A percentile compares a stretch with the other conserved stretches of the same genome.
Evolutionary conservation across 2,113 vertebrate genomes (phyloP).

Genomic region (Pseudorhombus dupliciocellatus): DNA sequence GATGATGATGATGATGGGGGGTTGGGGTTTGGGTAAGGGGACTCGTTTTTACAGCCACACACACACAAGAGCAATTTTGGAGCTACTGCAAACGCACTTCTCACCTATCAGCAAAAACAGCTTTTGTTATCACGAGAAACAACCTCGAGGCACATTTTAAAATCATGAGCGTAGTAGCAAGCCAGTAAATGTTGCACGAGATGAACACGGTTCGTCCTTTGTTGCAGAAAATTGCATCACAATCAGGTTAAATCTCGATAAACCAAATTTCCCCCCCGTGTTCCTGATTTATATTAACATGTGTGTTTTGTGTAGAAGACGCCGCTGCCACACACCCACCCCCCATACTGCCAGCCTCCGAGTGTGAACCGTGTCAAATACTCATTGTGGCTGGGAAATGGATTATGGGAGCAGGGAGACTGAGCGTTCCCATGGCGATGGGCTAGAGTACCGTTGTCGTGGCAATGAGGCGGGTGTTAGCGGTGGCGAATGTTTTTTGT

Average conservation of each 20-base stretch:
- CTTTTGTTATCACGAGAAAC: background rate
- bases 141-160: background rate
- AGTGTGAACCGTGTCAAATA: conserved; percentile 77
- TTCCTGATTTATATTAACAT: conserved; percentile 6
- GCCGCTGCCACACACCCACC: conserved; percentile 34
- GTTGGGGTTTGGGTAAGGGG: conserved; percentile 35
- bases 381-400: conserved; percentile 80
- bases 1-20: conserved; percentile 41
- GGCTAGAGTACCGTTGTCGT: conserved; percentile 68
- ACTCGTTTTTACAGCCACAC: background rate
- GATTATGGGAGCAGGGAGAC: conserved; percentile 77
- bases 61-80: conserved; percentile 7
- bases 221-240: conserved; percentile 2
- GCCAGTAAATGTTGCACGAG: conserved; percentile 3
- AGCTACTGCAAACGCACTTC: conserved; percentile 11
- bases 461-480: conserved; percentile 67
- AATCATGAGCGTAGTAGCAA: background rate
- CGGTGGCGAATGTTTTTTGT: conserved; percentile 28
- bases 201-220: background rate
- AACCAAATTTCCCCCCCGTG: background rate
- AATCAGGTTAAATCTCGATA: background rate
- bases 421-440: conserved; percentile 78
- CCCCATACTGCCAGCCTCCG: conserved; percentile 60
- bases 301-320: conserved; percentile 27
- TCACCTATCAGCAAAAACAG: background rate